Evolutionary conservation across 2,113 vertebrate species (phyloP), one percentile per base, ranked within the genome.

Genomic region (Archilochus colubris): DNA sequence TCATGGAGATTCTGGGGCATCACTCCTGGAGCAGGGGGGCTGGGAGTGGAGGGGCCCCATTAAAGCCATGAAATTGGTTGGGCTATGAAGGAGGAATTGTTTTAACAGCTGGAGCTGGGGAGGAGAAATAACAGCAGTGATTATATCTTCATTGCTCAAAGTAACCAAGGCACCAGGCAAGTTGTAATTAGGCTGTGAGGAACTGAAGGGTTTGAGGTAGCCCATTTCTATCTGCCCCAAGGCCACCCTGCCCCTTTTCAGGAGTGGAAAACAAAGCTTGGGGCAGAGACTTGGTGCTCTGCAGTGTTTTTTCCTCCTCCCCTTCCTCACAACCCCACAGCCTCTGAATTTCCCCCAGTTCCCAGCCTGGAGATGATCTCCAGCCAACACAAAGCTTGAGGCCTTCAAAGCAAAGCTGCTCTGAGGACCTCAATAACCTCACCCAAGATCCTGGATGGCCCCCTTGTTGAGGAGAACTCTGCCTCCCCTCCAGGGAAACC

Each of bases 121-220:
- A 97, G 97, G 97, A 97, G 97, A 97, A 97, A 98, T 94, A 97
- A 91, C 92, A 96, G 94, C 95, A 93, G 94, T 20, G 97, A 97
- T 97, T 97, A 93, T 88, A 97, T 97, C 97, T 96, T 96, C 97
- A 97, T 97, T 97, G 97, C 97, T 96, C 89, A 17, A 96, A 73
- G 77, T 79, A 94, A 95, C 94, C 96, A 86, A 81, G 89, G 96
- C 88, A 51, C 92, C 95, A 69, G 92, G 96, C 94, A 92, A 96
- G 54, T 70, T 89, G 95, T 96, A 97, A 98, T 98, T 97, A 97
- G 86, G 51, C 89, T 82, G 95, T 80, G 95, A 93, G 86, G 89
- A 96, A 95, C 93, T 96, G 10, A 94, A 91, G 94, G 79, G 90
- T 97, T 85, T 80, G 90, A 93, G 93, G 78, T 43, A 79, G 95